These are phyloP conservation scores for Ochropleura plecta DNA, from an alignment of 2,888 invertebrate species.

Conservation along the genomic window DNA sequence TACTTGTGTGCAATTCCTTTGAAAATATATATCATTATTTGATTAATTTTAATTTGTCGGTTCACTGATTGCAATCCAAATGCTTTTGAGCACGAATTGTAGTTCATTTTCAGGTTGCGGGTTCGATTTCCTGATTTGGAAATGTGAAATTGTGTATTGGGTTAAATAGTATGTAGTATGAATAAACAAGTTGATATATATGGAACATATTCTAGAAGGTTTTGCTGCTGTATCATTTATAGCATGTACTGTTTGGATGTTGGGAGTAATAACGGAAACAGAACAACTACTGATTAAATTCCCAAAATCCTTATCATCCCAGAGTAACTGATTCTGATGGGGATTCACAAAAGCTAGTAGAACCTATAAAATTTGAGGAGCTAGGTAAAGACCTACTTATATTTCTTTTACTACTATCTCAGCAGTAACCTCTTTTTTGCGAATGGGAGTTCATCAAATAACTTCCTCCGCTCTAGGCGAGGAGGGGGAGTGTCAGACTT, in stretches of 20 bases:
- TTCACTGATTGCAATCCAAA: slow-evolving; percentile 24
- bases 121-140: neutral
- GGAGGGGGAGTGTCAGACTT: too few species aligned
- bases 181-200: neutral
- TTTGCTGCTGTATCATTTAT: neutral
- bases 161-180: too few species aligned
- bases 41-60: slow-evolving; percentile 53
- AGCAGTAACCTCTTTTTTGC: too few species aligned
- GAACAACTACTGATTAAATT: neutral
- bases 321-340: too few species aligned
- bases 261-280: neutral
- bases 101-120: slow-evolving; percentile 3
- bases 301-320: too few species aligned
- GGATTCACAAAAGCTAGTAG: too few species aligned
- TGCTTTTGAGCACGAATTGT: slow-evolving; percentile 12
- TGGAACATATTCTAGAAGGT: neutral
- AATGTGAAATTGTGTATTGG: neutral
- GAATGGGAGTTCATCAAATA: too few species aligned
- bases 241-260: neutral
- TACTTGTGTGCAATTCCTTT: slow-evolving; percentile 43
- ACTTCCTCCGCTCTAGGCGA: too few species aligned
- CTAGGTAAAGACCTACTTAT: too few species aligned
- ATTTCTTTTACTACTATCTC: too few species aligned
- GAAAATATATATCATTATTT: slow-evolving; percentile 45
- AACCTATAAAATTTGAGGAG: too few species aligned